These are phyloP conservation scores for Corythucha ciliata DNA, from an alignment of 2,888 invertebrate species.

Conservation along the genomic window DNA sequence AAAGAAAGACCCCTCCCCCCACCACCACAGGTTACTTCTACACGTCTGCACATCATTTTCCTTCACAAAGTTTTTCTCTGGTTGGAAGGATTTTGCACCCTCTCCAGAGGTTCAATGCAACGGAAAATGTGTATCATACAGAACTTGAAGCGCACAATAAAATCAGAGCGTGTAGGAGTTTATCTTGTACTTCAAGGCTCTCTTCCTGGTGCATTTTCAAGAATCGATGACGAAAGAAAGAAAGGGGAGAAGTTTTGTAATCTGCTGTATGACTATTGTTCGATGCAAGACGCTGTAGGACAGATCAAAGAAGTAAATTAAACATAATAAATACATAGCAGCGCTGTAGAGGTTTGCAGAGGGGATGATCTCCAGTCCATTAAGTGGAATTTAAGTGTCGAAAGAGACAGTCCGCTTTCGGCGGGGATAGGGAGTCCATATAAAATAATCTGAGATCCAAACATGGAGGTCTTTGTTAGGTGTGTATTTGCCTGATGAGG, in stretches of 20 bases:
- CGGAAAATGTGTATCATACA: no score
- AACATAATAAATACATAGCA: slow-evolving; percentile 8
- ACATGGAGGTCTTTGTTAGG: slow-evolving; percentile 23
- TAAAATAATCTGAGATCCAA: slow-evolving; percentile 26
- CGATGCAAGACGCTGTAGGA: background rate
- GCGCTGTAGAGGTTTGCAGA: background rate
- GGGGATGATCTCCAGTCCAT: slow-evolving; percentile 22
- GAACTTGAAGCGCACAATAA: no score
- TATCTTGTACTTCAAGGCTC: background rate
- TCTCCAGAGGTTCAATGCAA: no score
- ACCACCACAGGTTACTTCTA: no score
- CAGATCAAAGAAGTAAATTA: background rate
- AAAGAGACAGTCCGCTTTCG: slow-evolving; percentile 3
- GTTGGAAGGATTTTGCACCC: no score
- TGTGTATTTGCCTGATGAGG: slow-evolving; percentile 25
- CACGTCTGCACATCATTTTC: no score
- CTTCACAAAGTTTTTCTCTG: no score
- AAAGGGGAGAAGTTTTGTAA: background rate
- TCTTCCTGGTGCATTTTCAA: background rate
- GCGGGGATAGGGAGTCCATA: slow-evolving; percentile 13
- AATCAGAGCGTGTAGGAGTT: no score
- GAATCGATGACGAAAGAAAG: background rate
- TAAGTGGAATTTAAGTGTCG: slow-evolving; percentile 26
- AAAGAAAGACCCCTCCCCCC: no score
- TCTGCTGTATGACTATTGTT: background rate